phyloP scores from a whole-genome alignment of 2,113 vertebrate species.

The Beaufortia kweichowensis region DNA sequence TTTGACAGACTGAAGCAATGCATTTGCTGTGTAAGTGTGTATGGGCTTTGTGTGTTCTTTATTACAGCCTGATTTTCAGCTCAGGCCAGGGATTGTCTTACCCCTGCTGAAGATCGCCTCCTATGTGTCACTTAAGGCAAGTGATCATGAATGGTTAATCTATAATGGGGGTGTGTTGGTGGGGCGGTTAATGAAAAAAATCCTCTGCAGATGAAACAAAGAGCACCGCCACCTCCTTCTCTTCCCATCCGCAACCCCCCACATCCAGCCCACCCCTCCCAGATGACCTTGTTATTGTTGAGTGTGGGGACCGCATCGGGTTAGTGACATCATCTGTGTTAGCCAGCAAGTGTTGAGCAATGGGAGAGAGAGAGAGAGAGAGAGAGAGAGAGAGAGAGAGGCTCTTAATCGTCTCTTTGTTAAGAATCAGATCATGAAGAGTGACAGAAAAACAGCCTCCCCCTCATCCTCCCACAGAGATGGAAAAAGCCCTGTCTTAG shows the following conservation, averaged over 20 bases:
- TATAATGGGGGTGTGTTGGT: constrained; percentile 10
- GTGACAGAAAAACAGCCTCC: constrained; percentile 56
- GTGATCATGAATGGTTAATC: neutral
- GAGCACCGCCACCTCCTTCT: constrained; percentile 51
- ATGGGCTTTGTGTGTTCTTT: neutral
- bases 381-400: constrained; percentile 46
- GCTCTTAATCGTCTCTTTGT: constrained; percentile 65
- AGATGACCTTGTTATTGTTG: constrained; percentile 60
- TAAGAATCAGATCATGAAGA: constrained; percentile 58
- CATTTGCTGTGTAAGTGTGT: neutral
- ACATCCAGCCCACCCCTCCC: constrained; percentile 41
- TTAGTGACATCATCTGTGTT: constrained; percentile 70
- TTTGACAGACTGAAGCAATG: neutral
- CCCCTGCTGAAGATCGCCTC: constrained; percentile 40
- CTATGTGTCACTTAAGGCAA: constrained; percentile 47
- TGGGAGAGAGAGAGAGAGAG: constrained; percentile 31
- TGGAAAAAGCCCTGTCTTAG: constrained; percentile 27
- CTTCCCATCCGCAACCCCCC: neutral
- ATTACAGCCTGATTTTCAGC: neutral
- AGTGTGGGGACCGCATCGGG: constrained; percentile 54
- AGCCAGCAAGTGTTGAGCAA: constrained; percentile 49
- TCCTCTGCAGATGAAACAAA: constrained; percentile 63
- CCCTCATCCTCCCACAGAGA: constrained; percentile 28
- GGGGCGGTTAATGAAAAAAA: constrained; percentile 32
- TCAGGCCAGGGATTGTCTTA: neutral